Evolutionary conservation across 2,797 vertebrate genomes (phyloP).

Genomic region (Ataeniobius toweri): DNA sequence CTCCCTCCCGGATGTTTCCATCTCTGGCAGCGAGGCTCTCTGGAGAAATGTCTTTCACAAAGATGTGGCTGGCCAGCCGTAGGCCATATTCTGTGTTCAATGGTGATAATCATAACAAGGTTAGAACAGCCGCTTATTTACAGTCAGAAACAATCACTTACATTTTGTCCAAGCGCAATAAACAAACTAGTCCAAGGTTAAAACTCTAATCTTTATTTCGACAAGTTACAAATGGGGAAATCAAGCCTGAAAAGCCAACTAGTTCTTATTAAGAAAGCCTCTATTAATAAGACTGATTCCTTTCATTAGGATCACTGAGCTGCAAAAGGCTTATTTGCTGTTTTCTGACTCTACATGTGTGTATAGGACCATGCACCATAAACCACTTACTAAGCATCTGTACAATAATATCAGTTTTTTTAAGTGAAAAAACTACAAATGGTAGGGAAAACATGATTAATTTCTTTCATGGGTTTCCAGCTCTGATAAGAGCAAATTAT

Average conservation of each 20-base stretch:
- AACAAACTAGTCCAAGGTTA: not conserved
- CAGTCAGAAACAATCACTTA: not conserved
- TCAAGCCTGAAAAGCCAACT: not conserved
- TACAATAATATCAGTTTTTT: no score
- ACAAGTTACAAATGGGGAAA: not conserved
- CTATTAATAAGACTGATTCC: no score
- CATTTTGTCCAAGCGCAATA: conserved; percentile 1
- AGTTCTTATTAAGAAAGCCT: not conserved
- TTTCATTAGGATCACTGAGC: no score
- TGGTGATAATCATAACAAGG: conserved; percentile 44
- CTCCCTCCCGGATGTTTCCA: conserved; percentile 98
- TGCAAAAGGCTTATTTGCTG: not conserved
- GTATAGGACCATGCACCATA: no score
- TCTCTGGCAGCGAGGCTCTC: conserved; percentile 97
- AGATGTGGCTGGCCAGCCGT: conserved; percentile 97
- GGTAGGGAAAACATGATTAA: no score
- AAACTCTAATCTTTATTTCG: not conserved
- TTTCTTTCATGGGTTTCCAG: not conserved
- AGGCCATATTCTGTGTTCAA: conserved; percentile 90
- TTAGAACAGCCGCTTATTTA: conserved; percentile 16
- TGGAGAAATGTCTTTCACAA: conserved; percentile 98
- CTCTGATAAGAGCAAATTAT: not conserved
- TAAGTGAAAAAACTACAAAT: no score
- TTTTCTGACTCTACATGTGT: not conserved
- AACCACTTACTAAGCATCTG: no score